Percentiles rank a stretch among this genome's conserved stretches.
Evolutionary conservation across 2,113 vertebrate genomes (phyloP).

Genomic region (Mormyrus iriodes): DNA sequence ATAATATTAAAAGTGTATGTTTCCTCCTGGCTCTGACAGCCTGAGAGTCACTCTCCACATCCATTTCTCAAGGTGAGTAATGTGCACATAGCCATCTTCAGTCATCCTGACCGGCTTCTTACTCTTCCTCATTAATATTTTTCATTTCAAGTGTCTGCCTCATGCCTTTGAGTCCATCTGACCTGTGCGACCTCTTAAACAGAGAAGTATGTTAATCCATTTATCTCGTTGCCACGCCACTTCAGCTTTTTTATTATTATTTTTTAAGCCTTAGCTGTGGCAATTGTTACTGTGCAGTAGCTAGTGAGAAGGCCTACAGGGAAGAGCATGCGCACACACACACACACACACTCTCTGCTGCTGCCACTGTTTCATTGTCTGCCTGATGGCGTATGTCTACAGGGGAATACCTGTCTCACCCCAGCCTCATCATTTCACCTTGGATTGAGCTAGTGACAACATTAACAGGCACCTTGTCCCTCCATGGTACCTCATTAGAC

Average conservation of each 20-base stretch:
- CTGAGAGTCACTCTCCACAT: neutral
- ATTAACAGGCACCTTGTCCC: neutral
- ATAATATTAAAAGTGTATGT: neutral
- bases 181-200: slow-evolving; percentile 1
- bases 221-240: neutral
- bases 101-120: neutral
- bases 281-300: neutral
- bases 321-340: neutral
- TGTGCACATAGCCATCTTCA: neutral
- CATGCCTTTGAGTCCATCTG: neutral
- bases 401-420: neutral
- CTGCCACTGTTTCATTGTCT: neutral
- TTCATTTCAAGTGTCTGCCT: neutral
- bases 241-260: neutral
- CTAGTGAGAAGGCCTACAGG: neutral
- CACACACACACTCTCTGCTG: neutral
- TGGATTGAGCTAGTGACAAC: neutral
- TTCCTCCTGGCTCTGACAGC: neutral
- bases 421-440: neutral
- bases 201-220: neutral
- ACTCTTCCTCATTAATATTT: slow-evolving; percentile 8
- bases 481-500: neutral
- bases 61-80: neutral
- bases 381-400: neutral
- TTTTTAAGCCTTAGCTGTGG: neutral